These are phyloP conservation scores for Conomelus anceps DNA, from an alignment of 2,888 invertebrate genomes.

Conservation along the genomic window DNA sequence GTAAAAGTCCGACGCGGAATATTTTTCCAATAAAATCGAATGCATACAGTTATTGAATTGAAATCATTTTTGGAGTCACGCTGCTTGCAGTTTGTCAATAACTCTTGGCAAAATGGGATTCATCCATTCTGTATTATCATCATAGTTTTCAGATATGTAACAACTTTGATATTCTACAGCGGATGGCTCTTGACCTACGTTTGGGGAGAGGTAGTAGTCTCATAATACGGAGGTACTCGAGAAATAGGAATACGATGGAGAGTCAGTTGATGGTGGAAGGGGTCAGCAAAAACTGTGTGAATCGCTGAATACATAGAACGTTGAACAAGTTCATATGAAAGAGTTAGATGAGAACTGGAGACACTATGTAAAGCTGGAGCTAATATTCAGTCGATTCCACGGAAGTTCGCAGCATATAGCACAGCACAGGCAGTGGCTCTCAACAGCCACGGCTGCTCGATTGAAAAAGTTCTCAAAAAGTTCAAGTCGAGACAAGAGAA, in stretches of 20 bases:
- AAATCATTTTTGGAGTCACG: neutral
- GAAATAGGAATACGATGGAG: too few relatives aligned
- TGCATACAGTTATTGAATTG: neutral
- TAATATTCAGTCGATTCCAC: neutral
- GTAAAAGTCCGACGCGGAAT: neutral
- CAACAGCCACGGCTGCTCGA: neutral
- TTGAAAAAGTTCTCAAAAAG: conserved; percentile 7
- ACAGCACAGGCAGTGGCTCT: neutral
- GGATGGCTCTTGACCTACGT: neutral
- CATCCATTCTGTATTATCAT: neutral
- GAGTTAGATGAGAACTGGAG: neutral
- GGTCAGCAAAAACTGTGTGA: neutral
- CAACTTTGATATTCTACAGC: neutral
- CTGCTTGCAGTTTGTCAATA: neutral
- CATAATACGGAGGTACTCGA: neutral
- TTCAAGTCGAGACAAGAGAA: neutral
- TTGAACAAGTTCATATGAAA: neutral
- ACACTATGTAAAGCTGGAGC: neutral
- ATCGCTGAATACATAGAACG: neutral
- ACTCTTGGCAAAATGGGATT: neutral
- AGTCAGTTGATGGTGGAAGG: neutral
- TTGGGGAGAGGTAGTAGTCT: neutral
- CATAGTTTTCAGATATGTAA: neutral
- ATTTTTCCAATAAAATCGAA: neutral
- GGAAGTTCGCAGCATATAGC: neutral